A percentile compares a stretch with the other conserved stretches of the same genome.
These are phyloP conservation scores for Daubentonia madagascariensis DNA, from an alignment of 2,113 vertebrate genomes.

Conservation along the genomic window DNA sequence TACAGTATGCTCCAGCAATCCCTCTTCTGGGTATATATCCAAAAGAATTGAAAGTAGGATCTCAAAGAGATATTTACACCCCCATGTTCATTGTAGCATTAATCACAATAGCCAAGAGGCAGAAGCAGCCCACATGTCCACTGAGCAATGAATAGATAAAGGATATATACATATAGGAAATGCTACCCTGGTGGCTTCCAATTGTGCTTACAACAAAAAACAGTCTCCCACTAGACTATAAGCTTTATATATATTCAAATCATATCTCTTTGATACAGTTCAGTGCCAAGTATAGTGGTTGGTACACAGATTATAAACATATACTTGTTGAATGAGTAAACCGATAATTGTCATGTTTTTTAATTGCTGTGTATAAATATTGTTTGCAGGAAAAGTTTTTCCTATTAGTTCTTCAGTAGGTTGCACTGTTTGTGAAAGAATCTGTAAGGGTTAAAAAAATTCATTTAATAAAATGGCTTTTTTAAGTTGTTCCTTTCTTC, in stretches of 20 bases:
- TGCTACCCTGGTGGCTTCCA: neutral
- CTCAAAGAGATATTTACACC: neutral
- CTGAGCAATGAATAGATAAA: neutral
- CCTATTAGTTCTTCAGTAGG: conserved; percentile 20
- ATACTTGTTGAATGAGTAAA: neutral
- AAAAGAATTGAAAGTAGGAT: neutral
- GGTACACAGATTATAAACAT: neutral
- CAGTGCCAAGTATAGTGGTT: neutral
- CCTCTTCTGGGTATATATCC: neutral
- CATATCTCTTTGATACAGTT: neutral
- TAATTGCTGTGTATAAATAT: neutral
- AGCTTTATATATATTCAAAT: neutral
- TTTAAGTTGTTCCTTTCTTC: neutral
- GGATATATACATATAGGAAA: neutral
- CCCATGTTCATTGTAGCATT: neutral
- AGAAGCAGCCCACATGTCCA: neutral
- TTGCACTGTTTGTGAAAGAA: conserved; percentile 49
- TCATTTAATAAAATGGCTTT: neutral
- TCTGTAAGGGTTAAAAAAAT: neutral
- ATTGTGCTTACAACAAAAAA: neutral
- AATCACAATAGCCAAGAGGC: neutral
- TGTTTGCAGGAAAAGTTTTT: neutral
- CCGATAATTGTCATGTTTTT: neutral
- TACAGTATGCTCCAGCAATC: neutral
- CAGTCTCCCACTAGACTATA: neutral